Percentiles rank a stretch among this genome's conserved stretches.
Evolutionary conservation across 2,888 invertebrate genomes (phyloP).

Genomic region (Pycnomerus fuliginosus): DNA sequence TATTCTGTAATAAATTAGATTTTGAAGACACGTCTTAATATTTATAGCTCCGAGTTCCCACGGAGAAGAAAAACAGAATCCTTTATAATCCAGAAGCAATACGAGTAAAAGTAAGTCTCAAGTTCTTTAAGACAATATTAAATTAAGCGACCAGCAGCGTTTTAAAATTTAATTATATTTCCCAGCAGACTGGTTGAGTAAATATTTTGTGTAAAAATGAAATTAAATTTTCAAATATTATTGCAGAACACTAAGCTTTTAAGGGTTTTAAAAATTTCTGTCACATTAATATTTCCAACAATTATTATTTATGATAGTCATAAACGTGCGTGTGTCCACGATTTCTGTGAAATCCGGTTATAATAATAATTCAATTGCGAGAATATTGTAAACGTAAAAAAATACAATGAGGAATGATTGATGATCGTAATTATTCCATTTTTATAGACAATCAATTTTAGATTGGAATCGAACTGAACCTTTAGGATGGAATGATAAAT

Average conservation of each 20-base stretch:
- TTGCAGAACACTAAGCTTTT: no score
- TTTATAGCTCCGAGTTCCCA: no score
- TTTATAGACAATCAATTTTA: slow-evolving; percentile 28
- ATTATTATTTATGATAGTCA: no score
- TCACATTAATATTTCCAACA: no score
- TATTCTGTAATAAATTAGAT: no score
- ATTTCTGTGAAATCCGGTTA: no score
- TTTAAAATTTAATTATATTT: slow-evolving; percentile 15
- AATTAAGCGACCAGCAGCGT: slow-evolving; percentile 4
- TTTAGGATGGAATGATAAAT: slow-evolving; percentile 20
- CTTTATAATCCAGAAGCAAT: slow-evolving; percentile 6
- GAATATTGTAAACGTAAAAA: slow-evolving; percentile 17
- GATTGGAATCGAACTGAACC: slow-evolving; percentile 20
- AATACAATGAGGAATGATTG: slow-evolving; percentile 23
- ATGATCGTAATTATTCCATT: slow-evolving; percentile 25
- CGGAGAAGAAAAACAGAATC: slow-evolving; percentile 1
- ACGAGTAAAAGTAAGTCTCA: background rate
- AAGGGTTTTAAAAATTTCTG: no score
- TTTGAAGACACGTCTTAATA: no score
- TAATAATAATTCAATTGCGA: no score
- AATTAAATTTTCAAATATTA: no score
- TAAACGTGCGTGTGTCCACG: no score
- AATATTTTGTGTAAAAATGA: slow-evolving; percentile 15
- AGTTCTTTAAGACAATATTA: slow-evolving; percentile 14
- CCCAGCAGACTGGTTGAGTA: slow-evolving; percentile 1